phyloP scores from a whole-genome alignment of 2,797 vertebrate species.

The Alauda arvensis region DNA sequence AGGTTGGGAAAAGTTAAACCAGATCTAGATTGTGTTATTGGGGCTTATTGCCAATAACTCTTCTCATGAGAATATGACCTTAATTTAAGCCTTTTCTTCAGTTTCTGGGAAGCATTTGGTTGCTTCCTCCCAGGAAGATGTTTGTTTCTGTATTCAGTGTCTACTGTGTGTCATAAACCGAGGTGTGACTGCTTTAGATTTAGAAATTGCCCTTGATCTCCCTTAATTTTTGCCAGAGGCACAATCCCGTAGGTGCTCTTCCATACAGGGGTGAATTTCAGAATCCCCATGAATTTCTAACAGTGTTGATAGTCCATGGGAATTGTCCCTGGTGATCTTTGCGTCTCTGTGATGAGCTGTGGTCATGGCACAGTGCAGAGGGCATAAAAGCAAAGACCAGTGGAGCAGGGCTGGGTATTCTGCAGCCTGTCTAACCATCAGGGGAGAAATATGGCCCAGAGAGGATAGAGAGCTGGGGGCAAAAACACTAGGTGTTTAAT shows the following conservation, averaged over 20 bases:
- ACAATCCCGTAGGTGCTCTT: not conserved
- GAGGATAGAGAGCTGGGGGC: not conserved
- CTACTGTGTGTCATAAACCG: not conserved
- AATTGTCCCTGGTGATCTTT: not conserved
- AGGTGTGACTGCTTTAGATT: not conserved
- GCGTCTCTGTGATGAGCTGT: not conserved
- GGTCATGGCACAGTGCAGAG: not conserved
- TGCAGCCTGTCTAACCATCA: not conserved
- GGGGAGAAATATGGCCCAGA: not conserved
- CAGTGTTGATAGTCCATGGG: not conserved
- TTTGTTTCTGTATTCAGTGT: not conserved
- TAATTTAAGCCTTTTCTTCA: not conserved
- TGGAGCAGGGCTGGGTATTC: not conserved
- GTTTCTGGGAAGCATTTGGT: not conserved
- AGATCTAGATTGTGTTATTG: not conserved
- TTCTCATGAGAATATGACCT: not conserved
- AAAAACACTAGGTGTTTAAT: not conserved
- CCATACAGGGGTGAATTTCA: not conserved
- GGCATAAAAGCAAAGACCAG: not conserved
- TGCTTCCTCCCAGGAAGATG: not conserved
- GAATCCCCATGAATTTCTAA: not conserved
- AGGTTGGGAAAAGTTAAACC: not conserved
- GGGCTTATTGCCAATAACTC: not conserved
- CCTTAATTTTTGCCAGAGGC: not conserved
- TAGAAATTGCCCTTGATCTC: not conserved